Conservation (phyloP, 2,113 vertebrate genomes). For the Strix uralensis region DNA sequence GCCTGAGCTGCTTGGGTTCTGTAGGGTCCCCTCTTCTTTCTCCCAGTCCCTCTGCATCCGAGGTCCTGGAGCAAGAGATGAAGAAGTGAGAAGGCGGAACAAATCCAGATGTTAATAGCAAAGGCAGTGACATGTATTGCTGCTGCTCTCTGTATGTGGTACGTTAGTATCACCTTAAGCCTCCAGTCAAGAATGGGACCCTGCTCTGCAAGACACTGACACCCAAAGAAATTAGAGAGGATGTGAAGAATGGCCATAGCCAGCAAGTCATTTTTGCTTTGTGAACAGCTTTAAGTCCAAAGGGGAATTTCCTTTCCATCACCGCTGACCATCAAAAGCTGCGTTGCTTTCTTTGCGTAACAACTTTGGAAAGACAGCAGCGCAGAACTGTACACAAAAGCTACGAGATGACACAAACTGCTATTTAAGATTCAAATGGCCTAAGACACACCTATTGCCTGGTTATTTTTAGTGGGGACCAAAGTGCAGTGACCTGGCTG, state of each 20-base stretch:
- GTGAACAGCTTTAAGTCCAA: not conserved
- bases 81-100: not conserved
- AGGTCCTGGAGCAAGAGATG: not conserved
- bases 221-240: not conserved
- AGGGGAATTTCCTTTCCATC: not conserved
- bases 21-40: not conserved
- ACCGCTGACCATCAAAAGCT: not conserved
- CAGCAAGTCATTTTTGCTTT: not conserved
- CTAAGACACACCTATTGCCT: not conserved
- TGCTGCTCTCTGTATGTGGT: not conserved
- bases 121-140: not conserved
- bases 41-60: not conserved
- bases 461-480: conserved; percentile 17
- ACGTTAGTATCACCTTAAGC: not conserved
- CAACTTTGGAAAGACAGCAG: not conserved
- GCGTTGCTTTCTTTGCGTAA: accelerated
- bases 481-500: not conserved
- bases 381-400: not conserved
- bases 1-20: not conserved
- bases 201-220: not conserved
- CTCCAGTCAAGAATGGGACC: not conserved
- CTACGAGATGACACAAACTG: not conserved
- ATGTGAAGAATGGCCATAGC: not conserved
- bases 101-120: not conserved
- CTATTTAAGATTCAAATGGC: not conserved